Evolutionary conservation across 2,113 vertebrate species (phyloP), one percentile per base, ranked within the genome.

Genomic region (Pollimyrus isidori): DNA sequence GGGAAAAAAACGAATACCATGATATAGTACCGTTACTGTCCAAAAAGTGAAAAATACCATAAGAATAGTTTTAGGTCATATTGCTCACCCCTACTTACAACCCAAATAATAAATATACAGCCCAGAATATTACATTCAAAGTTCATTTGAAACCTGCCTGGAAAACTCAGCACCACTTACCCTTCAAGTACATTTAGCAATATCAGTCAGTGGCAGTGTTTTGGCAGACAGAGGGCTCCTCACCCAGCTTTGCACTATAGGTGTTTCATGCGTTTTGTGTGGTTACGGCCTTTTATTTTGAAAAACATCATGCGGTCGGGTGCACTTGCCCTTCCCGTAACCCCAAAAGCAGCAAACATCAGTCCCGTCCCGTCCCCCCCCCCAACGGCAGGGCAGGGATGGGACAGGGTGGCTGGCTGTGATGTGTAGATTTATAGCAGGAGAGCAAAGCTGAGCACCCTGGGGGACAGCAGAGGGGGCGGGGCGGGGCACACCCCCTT

Each of bases 361-460:
- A 26, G 48, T 49, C 50, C 2, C n/a, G n/a, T n/a, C n/a, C n/a
- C n/a, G n/a, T n/a, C n/a, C 87, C 58, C 17, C 26, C 17, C 42
- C 11, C 56, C 39, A n/a, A 73, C 62, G 35, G 48, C 13, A 19
- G 49, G 39, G 26, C 13, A 13, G 58, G 17, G 26, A 56, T 56
- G 10, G n/a, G 46, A 35, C 4, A 69, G 65, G 69, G 17, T 26
- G n/a, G 7, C 9, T 35, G 26, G 48, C 4, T 82, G 87, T 21
- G 46, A 82, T 87, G 89, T 91, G 91, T 80, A 87, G 93, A 94
- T 96, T 95, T 94, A 94, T 94, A 91, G 92, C 89, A 91, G 91
- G 92, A 91, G 93, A 95, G 92, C 87, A 92, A 92, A 30, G 89
- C 50, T 86, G 89, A 89, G 89, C 13, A 58, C 30, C 4, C 48